phyloP scores from a whole-genome alignment of 92 coral and sea anemone genomes.

The Phenganax marumi region DNA sequence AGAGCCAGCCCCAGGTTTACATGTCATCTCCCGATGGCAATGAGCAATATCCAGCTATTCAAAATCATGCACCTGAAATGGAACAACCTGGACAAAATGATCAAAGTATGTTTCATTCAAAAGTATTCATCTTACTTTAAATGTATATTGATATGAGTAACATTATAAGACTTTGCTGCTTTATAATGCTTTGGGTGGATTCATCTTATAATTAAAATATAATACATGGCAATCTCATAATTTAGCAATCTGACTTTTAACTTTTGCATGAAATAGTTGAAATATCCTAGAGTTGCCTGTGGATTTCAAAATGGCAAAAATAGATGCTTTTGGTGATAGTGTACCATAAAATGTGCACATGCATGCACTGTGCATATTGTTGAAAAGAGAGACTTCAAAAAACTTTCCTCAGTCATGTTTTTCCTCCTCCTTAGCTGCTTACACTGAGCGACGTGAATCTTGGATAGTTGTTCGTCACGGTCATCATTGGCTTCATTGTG shows the following conservation, averaged over 20 bases:
- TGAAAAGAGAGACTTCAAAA: no score
- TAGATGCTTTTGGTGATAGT: no score
- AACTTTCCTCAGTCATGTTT: not conserved
- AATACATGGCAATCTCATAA: no score
- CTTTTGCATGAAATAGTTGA: no score
- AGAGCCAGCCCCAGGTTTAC: constrained; percentile 25
- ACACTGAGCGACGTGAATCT: constrained; percentile 39
- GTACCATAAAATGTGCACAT: no score
- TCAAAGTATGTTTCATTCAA: constrained; percentile 18
- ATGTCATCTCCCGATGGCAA: not conserved
- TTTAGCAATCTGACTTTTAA: no score
- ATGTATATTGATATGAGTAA: not conserved
- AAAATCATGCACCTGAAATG: constrained; percentile 18
- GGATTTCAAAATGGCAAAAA: no score
- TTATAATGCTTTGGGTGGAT: no score
- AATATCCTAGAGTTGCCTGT: no score
- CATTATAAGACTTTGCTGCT: no score
- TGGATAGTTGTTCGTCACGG: constrained; percentile 74
- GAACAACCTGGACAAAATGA: not conserved
- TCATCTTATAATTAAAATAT: no score
- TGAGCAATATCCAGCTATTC: constrained; percentile 3
- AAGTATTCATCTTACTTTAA: not conserved
- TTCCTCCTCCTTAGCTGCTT: constrained; percentile 25
- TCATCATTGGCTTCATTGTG: constrained; percentile 85
- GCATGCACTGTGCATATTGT: no score